Base-by-base conservation (phyloP, 2,113 vertebrate species). In the Candoia aspera region DNA sequence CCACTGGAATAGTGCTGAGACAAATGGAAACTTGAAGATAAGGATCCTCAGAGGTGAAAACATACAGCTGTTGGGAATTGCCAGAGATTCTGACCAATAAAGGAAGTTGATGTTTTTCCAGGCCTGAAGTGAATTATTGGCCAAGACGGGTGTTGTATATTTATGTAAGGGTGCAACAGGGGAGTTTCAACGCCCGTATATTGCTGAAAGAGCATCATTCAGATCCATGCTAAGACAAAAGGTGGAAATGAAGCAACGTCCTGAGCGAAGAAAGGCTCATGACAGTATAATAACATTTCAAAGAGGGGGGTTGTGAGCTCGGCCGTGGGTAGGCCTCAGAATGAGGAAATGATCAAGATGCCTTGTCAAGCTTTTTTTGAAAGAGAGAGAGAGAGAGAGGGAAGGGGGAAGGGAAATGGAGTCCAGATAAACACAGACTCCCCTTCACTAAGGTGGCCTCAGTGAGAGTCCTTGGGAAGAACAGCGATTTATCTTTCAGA, bases 191-290 rank as follows among this genome's bases (percentile, higher is more conserved):
- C 97, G 97, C 98, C 98, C 90, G 97, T 98, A 98, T 99, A 99
- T 99, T 99, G 99, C 99, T 99, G 99, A 99, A 98, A 98, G 98
- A 99, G 98, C 98, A 98, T 96, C 98, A 98, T 98, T 99, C 98
- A 95, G 98, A 99, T 99, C 99, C 98, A 99, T 97, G 96, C 97
- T 79, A 96, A 98, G 98, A 99, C 99, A 99, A 99, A 99, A 98
- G 98, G 98, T 99, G 99, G 99, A 99, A 99, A 99, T 99, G 99
- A 99, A 99, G 99, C 98, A 98, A 99, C 98, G 99, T 99, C 99
- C 99, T 99, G 98, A 98, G 96, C 55, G 29, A 95, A 98, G 98
- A 97, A 98, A 98, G 97, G 98, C 98, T 99, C 98, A 98, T 97
- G 98, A 98, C 98, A 99, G 98, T 99, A 99, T 99, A 99, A 99